Base-by-base conservation (phyloP, 2,113 vertebrate genomes). In the Ceyx cyanopectus region DNA sequence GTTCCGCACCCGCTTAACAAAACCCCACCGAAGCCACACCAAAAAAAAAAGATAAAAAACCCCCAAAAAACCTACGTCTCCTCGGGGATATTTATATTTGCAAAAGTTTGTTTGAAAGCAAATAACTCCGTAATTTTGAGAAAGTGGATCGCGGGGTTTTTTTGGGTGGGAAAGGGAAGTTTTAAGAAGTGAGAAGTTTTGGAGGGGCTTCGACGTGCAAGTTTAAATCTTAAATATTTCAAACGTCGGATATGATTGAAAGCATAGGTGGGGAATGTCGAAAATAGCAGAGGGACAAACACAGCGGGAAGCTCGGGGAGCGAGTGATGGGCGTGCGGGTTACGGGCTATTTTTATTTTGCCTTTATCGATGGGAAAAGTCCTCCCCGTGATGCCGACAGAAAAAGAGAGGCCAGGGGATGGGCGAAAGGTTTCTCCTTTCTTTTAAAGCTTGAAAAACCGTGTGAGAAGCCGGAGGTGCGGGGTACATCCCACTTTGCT, bases 121-220 rank as follows among this genome's bases (percentile, higher is more conserved):
- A 9, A 7, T 6, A 61, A 29, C 30, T 29, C 50, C 1, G 27
- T 5, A 0, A 10, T 80, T 80, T 32, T 0, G 23, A 14, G 73
- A 43, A 3, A 60, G 32, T 1, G 20, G 19, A 21, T 26, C 0
- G 22, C 48, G 63, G 40, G 40, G 1, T 14, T 45, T 23, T 54
- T 62, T 45, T 76, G 9, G 29, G 66, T 14, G 29, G n/a, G 30
- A 1, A 67, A 66, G 15, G 6, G 63, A 85, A 94, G 56, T 5
- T 29, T 67, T 37, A 21, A 0, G 7, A 9, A 86, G 48, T 0
- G 23, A 24, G 43, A 85, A 85, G 19, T 83, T 85, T 2, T 7
- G 12, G n/a, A 27, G 3, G n/a, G 4, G 18, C 0, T n/a, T 75
- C 53, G 48, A 7, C 0, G 8, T 0, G 13, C 13, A 5, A 54